phyloP scores from a whole-genome alignment of 2,113 vertebrate species.

The Malurus melanocephalus region DNA sequence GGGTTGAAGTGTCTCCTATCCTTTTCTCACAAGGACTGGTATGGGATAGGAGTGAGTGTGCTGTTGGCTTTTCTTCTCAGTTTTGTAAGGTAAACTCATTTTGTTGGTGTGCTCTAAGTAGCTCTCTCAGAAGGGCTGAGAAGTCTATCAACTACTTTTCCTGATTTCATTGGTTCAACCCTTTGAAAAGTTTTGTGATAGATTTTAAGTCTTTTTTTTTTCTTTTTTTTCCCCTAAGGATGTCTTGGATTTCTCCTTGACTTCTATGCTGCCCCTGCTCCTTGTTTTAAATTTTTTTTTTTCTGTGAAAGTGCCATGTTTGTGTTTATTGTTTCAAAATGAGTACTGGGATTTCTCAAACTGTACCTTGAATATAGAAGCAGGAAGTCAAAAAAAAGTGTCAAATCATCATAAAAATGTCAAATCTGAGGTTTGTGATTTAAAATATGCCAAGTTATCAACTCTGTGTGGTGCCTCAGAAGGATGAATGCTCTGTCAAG shows the following conservation, averaged over 20 bases:
- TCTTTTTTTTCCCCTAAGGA: neutral
- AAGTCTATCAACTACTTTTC: neutral
- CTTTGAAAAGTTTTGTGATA: neutral
- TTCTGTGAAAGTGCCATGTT: neutral
- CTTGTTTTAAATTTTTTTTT: neutral
- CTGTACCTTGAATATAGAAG: neutral
- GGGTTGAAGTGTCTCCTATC: neutral
- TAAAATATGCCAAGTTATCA: neutral
- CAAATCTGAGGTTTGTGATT: neutral
- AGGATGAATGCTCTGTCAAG: fast-evolving
- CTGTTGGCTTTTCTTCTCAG: neutral
- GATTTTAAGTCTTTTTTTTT: neutral
- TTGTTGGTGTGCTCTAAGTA: neutral
- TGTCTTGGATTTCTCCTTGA: neutral
- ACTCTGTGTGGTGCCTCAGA: fast-evolving
- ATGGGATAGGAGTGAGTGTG: fast-evolving
- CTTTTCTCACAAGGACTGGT: neutral
- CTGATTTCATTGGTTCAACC: neutral
- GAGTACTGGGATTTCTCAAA: neutral
- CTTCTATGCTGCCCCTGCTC: neutral
- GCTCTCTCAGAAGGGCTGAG: neutral
- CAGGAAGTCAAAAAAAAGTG: neutral
- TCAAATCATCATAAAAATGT: neutral
- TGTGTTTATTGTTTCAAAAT: neutral
- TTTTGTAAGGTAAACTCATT: neutral